Conservation (phyloP, 2,113 vertebrate species). For the Ochotona curzoniae region DNA sequence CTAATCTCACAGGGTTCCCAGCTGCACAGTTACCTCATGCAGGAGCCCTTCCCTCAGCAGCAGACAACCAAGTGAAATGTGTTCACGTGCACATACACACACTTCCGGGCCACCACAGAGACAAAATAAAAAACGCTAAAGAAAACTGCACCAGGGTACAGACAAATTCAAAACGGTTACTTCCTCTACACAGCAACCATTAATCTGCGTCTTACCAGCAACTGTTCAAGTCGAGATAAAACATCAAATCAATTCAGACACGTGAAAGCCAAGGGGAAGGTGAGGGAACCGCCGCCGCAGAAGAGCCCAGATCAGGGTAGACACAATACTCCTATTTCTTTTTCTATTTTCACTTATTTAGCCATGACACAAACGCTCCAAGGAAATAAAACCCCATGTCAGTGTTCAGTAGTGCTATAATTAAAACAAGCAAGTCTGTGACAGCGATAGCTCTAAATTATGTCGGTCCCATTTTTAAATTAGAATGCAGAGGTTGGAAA, state of each 20-base stretch:
- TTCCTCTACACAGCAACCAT: slow-evolving; percentile 62
- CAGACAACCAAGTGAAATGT: slow-evolving; percentile 69
- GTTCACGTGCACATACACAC: not conserved
- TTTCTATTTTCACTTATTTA: slow-evolving; percentile 78
- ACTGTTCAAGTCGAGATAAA: slow-evolving; percentile 58
- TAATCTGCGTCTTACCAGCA: slow-evolving; percentile 65
- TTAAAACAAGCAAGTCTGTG: slow-evolving; percentile 53
- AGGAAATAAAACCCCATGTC: slow-evolving; percentile 71
- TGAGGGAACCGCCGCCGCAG: too few relatives aligned
- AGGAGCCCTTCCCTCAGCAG: slow-evolving; percentile 54
- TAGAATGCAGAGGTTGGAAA: not conserved
- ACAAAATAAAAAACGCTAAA: slow-evolving; percentile 43
- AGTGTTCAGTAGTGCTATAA: slow-evolving; percentile 61
- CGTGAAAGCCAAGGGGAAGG: slow-evolving; percentile 64
- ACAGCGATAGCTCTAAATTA: not conserved
- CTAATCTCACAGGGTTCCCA: slow-evolving; percentile 66
- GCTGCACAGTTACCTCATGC: slow-evolving; percentile 28
- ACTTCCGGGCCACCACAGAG: not conserved
- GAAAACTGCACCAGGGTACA: not conserved
- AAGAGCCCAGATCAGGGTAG: not conserved
- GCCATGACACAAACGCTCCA: slow-evolving; percentile 68
- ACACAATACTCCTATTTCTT: slow-evolving; percentile 51
- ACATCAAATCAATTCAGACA: slow-evolving; percentile 72
- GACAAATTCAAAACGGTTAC: slow-evolving; percentile 24
- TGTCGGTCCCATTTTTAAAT: not conserved